Conservation (phyloP, 2,113 vertebrate species). For the Stigmatopora nigra region DNA sequence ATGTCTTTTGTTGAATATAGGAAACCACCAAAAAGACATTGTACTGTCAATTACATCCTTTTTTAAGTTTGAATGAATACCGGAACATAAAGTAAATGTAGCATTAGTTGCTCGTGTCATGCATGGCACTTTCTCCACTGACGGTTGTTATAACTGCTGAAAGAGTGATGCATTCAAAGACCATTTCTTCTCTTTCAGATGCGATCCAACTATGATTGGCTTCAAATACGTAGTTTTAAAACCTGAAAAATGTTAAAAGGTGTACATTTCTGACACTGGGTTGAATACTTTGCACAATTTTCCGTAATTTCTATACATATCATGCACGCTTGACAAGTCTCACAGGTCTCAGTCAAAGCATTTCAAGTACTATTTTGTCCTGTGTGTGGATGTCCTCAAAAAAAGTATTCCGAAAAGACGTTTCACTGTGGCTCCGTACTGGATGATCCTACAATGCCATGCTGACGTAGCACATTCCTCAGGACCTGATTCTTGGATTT, state of each 20-base stretch:
- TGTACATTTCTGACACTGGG: constrained; percentile 17
- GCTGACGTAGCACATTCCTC: constrained; percentile 81
- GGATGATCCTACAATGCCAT: constrained; percentile 80
- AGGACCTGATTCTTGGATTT: constrained; percentile 88
- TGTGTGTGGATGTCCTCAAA: constrained; percentile 18
- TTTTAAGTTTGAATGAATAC: neutral
- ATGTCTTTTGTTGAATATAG: too few species aligned
- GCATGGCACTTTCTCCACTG: neutral
- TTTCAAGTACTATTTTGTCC: constrained; percentile 57
- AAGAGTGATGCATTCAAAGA: neutral
- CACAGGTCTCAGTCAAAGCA: constrained; percentile 33
- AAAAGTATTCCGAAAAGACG: neutral
- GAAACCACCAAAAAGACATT: too few species aligned
- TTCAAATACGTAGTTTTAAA: neutral
- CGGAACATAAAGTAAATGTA: neutral
- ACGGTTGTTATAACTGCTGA: neutral
- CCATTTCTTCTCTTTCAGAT: neutral
- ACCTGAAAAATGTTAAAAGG: constrained; percentile 9
- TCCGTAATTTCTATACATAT: constrained; percentile 12
- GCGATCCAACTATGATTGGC: neutral
- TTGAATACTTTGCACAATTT: constrained; percentile 26
- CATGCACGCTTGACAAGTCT: constrained; percentile 39
- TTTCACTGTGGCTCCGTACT: constrained; percentile 78
- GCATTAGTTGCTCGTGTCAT: neutral
- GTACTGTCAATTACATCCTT: neutral